A percentile compares a stretch with the other conserved stretches of the same genome.
Conservation (phyloP, 2,113 vertebrate genomes). For the Phylloscopus whistleri region DNA sequence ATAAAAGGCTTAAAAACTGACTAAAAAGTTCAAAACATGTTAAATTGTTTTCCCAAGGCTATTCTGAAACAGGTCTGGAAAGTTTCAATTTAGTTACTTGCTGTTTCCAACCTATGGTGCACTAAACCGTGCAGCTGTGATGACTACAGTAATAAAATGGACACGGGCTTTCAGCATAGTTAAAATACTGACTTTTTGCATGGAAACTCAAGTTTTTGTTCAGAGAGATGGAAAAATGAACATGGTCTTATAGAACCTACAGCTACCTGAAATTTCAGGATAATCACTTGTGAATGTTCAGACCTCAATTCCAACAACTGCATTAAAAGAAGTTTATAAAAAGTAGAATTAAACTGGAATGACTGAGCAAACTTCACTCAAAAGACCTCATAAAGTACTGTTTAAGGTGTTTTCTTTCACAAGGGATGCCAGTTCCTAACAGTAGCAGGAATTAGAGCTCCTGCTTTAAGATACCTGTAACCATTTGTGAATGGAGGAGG, state of each 20-base stretch:
- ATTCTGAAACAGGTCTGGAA: not conserved
- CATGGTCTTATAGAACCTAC: not conserved
- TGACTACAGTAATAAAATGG: fast-evolving
- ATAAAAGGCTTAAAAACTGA: not conserved
- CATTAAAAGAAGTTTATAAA: not conserved
- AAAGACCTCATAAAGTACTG: not conserved
- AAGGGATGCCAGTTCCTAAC: not conserved
- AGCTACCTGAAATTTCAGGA: not conserved
- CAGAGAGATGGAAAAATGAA: not conserved
- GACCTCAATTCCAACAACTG: not conserved
- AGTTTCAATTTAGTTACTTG: not conserved
- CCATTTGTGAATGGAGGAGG: not conserved
- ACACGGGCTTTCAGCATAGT: fast-evolving
- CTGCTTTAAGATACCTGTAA: not conserved
- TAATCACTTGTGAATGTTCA: not conserved
- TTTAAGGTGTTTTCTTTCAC: not conserved
- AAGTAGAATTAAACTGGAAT: not conserved
- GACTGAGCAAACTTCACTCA: not conserved
- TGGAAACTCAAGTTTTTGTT: not conserved
- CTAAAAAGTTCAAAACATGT: not conserved
- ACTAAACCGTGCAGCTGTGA: not conserved
- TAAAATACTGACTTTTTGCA: not conserved
- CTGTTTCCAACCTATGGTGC: not conserved
- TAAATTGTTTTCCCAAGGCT: not conserved
- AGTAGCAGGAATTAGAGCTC: not conserved